A percentile compares a stretch with the other conserved stretches of the same genome.
Evolutionary conservation across 1,140 invertebrate species (phyloP).

Genomic region (Sycophila sp.): DNA sequence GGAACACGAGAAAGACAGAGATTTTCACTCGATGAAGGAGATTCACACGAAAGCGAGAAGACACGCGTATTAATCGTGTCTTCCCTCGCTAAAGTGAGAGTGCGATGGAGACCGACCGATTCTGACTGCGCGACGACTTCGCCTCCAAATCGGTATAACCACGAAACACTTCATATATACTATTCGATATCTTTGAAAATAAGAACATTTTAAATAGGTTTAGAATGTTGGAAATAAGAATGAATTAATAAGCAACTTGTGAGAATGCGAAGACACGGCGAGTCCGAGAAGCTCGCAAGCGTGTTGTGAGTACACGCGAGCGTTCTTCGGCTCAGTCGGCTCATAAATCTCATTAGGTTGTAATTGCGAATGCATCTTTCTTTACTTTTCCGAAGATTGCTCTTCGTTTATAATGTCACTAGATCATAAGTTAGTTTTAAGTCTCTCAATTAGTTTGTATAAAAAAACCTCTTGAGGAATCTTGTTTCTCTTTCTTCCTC

Average conservation of each 20-base stretch:
- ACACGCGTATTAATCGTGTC: conserved; percentile 29
- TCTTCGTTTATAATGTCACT: conserved; percentile 24
- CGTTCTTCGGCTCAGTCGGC: conserved; percentile 45
- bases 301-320: conserved; percentile 63
- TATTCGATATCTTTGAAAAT: conserved; percentile 33
- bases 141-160: conserved; percentile 60
- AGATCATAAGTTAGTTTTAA: conserved; percentile 32
- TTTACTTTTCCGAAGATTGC: conserved; percentile 24
- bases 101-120: conserved; percentile 28
- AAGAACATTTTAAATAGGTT: conserved; percentile 49
- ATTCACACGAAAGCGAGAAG: conserved; percentile 8
- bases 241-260: conserved; percentile 8
- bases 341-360: conserved; percentile 2
- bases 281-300: conserved; percentile 52
- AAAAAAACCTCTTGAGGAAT: conserved; percentile 34
- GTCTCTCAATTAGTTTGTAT: conserved; percentile 32
- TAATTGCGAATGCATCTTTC: conserved; percentile 14
- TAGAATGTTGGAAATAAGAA: conserved; percentile 23
- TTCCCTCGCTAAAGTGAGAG: conserved; percentile 24
- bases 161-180: conserved; percentile 43
- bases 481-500: conserved; percentile 39
- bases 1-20: conserved; percentile 17
- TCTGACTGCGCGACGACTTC: conserved; percentile 55
- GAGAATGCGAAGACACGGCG: conserved; percentile 3
- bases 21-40: conserved; percentile 21